Evolutionary conservation across 1,140 invertebrate genomes (phyloP), one percentile per base, ranked within the genome.

Genomic region (Rhizoglyphus robini): DNA sequence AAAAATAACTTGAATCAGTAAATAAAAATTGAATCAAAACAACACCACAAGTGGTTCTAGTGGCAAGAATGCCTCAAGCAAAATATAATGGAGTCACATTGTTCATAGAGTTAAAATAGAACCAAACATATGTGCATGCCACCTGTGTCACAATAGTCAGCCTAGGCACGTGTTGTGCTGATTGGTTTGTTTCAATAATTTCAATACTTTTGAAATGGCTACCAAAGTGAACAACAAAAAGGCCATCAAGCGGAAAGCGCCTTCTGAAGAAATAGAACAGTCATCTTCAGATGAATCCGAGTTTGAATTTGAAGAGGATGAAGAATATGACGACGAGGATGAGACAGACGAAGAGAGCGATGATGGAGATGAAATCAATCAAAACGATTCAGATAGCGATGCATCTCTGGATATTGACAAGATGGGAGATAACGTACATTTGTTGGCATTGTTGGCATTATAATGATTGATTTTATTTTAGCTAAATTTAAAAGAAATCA

Each of bases 321-420:
- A 60, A 29, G 69, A 69, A 67, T 67, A 68, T 38, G 68, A 68
- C 31, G 67, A 60, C 48, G 46, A 67, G 2, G 27, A 60, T 8
- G 38, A 30, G 13, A 41, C 36, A 38, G 65, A 65, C 36, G 60
- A 68, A 18, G 27, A 72, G 11, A 72, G 67, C 1, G 74, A 75
- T 65, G 71, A 73, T 62, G 72, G 63, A 47, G 63, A 67, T 46
- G 68, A 67, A 4, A 68, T 68, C 48, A 59, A 67, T 29, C n/a
- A 46, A 1, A 61, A 65, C 27, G 36, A 67, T 38, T 34, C 23
- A 13, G 47, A 1, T 11, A 68, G 32, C 34, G 31, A 63, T 15
- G 51, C 8, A 46, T 11, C 1, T 51, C 23, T 20, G 3, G 58
- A 60, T n/a, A 49, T 51, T 49, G 31, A 57, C 11, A 48, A 29